Conservation (phyloP, 2,888 invertebrate genomes). For the Xestobium rufovillosum region DNA sequence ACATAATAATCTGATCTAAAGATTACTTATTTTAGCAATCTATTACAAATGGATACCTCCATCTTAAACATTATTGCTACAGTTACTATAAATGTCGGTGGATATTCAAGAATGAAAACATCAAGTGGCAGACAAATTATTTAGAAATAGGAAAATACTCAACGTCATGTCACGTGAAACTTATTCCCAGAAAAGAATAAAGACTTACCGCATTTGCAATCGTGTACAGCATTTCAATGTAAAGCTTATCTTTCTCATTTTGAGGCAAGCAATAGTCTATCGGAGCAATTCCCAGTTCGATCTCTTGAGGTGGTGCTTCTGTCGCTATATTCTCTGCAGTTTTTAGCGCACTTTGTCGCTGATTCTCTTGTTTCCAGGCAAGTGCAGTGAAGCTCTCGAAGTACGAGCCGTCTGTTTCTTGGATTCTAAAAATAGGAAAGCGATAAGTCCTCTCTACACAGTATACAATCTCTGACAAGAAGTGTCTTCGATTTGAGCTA, state of each 20-base stretch:
- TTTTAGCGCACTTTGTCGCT: constrained; percentile 69
- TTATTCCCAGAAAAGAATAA: no score
- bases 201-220: constrained; percentile 88
- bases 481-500: background rate
- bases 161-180: no score
- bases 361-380: constrained; percentile 88
- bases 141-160: no score
- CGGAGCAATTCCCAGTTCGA: constrained; percentile 36
- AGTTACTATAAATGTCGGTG: no score
- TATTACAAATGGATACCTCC: no score
- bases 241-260: constrained; percentile 62
- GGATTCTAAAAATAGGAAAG: constrained; percentile 63
- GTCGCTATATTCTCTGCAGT: constrained; percentile 56
- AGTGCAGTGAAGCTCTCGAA: constrained; percentile 91
- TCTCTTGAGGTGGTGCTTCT: constrained; percentile 51
- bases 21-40: no score
- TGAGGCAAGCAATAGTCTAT: constrained; percentile 40
- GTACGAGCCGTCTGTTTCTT: constrained; percentile 90
- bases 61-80: no score
- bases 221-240: constrained; percentile 89
- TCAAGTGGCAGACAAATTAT: no score
- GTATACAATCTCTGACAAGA: background rate
- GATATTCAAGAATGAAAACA: no score
- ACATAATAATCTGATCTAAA: no score
- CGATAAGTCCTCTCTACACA: background rate